Evolutionary conservation across 2,113 vertebrate species (phyloP).

Genomic region (Albula goreensis): DNA sequence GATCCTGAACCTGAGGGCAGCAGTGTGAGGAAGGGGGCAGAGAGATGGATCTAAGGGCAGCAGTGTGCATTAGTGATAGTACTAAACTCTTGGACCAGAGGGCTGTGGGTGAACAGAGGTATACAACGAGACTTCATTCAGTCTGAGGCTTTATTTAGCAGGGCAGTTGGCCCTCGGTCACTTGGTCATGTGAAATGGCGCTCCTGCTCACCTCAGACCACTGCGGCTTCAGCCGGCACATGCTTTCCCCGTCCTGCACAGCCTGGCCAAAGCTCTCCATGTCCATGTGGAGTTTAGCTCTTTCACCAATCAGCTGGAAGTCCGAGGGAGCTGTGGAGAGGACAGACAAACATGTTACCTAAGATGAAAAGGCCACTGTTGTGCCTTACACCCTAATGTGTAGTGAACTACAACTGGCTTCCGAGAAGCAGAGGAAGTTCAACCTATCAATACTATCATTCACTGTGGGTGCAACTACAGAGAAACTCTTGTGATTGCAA

Average conservation of each 20-base stretch:
- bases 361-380: background rate
- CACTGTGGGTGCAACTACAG: no score
- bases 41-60: no score
- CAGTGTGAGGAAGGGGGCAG: no score
- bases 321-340: slow-evolving; percentile 74
- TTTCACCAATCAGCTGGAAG: slow-evolving; percentile 71
- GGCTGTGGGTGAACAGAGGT: background rate
- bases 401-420: no score
- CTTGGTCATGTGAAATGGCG: background rate
- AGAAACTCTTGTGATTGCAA: no score
- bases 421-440: no score
- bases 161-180: background rate
- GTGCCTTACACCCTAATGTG: no score
- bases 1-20: no score
- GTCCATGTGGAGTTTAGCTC: slow-evolving; percentile 75
- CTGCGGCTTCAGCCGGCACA: slow-evolving; percentile 76
- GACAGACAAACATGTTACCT: background rate
- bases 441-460: no score
- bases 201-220: slow-evolving; percentile 74
- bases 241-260: slow-evolving; percentile 68
- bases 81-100: no score
- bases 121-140: no score
- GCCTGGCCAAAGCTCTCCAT: slow-evolving; percentile 81
- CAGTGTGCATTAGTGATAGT: no score
- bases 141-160: background rate